Conservation (phyloP, 2,113 vertebrate species). For the Dicerorhinus sumatrensis region DNA sequence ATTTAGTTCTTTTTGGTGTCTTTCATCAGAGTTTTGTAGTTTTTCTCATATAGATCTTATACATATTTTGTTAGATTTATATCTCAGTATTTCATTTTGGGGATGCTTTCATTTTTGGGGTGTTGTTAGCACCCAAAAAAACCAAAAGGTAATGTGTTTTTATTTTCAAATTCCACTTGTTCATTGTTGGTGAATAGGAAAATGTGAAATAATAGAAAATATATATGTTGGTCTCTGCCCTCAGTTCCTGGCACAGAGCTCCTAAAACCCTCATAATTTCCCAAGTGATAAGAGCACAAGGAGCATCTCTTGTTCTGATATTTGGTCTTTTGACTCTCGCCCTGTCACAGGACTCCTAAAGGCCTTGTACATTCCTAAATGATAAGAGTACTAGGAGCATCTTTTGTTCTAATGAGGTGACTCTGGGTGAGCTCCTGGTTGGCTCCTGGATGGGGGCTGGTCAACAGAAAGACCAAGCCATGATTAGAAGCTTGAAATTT, state of each 20-base stretch:
- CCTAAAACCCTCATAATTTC: background rate
- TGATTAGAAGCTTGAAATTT: constrained; percentile 9
- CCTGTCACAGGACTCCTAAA: background rate
- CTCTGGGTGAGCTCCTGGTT: background rate
- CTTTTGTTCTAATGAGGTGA: background rate
- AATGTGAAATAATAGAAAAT: background rate
- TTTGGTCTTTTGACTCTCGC: no score
- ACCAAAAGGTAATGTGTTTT: background rate
- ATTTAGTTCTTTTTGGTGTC: background rate
- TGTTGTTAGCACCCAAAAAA: background rate
- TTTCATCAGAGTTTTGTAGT: background rate
- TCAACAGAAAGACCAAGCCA: background rate
- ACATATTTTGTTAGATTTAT: background rate
- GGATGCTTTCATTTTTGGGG: background rate
- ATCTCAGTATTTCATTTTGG: background rate
- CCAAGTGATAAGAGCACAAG: background rate
- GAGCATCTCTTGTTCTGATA: background rate
- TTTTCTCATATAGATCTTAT: background rate
- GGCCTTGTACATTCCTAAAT: background rate
- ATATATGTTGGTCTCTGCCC: background rate
- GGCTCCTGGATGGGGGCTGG: background rate
- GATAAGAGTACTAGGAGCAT: background rate
- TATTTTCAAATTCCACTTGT: background rate
- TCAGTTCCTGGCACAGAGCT: background rate
- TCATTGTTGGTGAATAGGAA: background rate